A percentile compares a stretch with the other conserved stretches of the same genome.
Conservation (phyloP, 30 jellyfish, hydroid and myxozoan genomes). For the Pelagia noctiluca region DNA sequence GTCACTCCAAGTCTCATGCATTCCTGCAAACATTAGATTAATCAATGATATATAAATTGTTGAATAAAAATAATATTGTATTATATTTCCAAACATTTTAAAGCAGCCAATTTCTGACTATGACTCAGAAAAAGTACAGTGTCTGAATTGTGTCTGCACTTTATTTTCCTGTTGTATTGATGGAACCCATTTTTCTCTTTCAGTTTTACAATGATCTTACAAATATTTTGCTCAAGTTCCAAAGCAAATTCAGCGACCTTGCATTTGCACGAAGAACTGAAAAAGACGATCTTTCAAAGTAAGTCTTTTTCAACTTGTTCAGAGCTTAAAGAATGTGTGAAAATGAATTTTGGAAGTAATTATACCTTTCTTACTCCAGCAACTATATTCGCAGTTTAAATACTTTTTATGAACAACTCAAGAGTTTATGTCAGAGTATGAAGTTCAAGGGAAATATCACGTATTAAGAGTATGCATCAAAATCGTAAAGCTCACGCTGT, state of each 20-base stretch:
- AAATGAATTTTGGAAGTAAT: neutral
- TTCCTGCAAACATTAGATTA: neutral
- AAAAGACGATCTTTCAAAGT: conserved; percentile 91
- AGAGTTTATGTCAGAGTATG: no score
- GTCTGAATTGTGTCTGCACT: neutral
- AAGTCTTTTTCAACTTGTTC: neutral
- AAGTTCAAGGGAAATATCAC: no score
- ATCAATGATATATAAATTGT: no score
- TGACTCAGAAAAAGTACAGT: neutral
- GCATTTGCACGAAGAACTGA: conserved; percentile 90
- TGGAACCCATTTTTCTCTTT: conserved; percentile 9
- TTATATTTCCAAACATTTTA: neutral
- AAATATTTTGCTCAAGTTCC: conserved; percentile 76
- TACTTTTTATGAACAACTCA: no score
- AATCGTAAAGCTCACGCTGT: no score
- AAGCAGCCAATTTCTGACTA: neutral
- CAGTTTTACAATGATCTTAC: conserved; percentile 93
- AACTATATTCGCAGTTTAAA: no score
- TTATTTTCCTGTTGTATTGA: neutral
- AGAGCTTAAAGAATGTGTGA: no score
- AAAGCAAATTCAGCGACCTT: conserved; percentile 79
- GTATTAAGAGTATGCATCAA: no score
- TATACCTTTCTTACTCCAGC: neutral
- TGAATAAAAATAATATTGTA: no score
- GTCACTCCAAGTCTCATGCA: no score